phyloP scores from a whole-genome alignment of 2,113 vertebrate genomes.

The Pseudois nayaur region DNA sequence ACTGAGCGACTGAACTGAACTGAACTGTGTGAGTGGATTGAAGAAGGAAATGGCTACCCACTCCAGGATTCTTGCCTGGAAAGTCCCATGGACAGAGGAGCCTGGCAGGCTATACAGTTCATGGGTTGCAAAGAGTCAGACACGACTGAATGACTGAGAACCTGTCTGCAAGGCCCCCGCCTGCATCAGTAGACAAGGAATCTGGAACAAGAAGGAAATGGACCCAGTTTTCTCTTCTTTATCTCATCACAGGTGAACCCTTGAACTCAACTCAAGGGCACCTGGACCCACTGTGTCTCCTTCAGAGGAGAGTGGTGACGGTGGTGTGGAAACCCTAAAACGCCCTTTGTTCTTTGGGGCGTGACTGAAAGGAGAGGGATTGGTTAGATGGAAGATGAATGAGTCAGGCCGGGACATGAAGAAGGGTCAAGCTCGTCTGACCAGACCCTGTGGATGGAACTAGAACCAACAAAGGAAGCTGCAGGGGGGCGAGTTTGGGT shows the following conservation, averaged over 20 bases:
- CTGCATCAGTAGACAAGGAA: background rate
- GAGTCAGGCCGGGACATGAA: rapidly evolving
- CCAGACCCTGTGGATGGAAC: rapidly evolving
- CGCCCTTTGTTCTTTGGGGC: background rate
- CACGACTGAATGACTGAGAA: background rate
- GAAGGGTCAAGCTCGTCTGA: too few species aligned
- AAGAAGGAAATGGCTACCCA: background rate
- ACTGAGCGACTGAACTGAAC: background rate
- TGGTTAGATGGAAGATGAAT: background rate
- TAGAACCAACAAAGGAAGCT: background rate
- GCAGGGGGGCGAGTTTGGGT: background rate
- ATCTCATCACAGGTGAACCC: too few species aligned
- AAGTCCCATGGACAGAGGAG: background rate
- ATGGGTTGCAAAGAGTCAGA: background rate
- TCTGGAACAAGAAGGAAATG: background rate
- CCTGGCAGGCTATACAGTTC: background rate
- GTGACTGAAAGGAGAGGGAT: background rate
- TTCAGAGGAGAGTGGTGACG: background rate
- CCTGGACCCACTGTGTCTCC: background rate
- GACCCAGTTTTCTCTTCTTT: background rate
- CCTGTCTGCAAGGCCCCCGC: rapidly evolving
- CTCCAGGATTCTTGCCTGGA: background rate
- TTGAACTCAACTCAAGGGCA: background rate
- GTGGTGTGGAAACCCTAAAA: background rate
- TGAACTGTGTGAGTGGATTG: background rate